Percentiles rank a stretch among this genome's conserved stretches.
Evolutionary conservation across 30 jellyfish, hydroid and myxozoan genomes (phyloP).

Genomic region (Catostylus mosaicus): DNA sequence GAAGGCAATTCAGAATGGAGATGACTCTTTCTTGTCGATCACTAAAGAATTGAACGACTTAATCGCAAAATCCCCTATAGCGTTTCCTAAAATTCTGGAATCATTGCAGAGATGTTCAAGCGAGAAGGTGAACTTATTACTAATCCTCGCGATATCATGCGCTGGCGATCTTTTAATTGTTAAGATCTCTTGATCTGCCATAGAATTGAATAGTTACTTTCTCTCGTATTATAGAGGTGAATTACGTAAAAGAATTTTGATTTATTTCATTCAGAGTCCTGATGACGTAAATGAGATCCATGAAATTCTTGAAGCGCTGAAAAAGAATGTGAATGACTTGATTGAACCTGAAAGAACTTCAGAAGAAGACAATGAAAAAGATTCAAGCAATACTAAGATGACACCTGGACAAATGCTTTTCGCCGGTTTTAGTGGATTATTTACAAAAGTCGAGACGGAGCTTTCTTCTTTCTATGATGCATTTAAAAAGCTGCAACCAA

Average conservation of each 20-base stretch:
- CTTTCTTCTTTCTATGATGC: slow-evolving; percentile 73
- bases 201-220: background rate
- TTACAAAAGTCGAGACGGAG: slow-evolving; percentile 77
- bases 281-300: slow-evolving; percentile 18
- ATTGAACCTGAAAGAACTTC: slow-evolving; percentile 19
- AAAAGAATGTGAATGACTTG: slow-evolving; percentile 1
- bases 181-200: background rate
- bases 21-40: slow-evolving; percentile 56
- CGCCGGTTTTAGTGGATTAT: slow-evolving; percentile 88
- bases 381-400: slow-evolving; percentile 30
- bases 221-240: background rate
- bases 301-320: slow-evolving; percentile 24
- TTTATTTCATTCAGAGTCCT: background rate
- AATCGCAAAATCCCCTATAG: slow-evolving; percentile 35
- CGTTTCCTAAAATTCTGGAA: slow-evolving; percentile 56
- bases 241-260: background rate
- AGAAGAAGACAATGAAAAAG: slow-evolving; percentile 19
- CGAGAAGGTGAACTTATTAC: slow-evolving; percentile 31
- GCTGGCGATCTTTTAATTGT: background rate
- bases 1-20: slow-evolving; percentile 75
- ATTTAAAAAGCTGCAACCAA: slow-evolving; percentile 52
- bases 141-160: background rate
- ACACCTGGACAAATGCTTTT: slow-evolving; percentile 91
- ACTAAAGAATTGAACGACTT: slow-evolving; percentile 46
- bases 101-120: slow-evolving; percentile 20